A percentile compares a stretch with the other conserved stretches of the same genome.
Conservation (phyloP, 1,140 invertebrate genomes). For the Linepithema humile region DNA sequence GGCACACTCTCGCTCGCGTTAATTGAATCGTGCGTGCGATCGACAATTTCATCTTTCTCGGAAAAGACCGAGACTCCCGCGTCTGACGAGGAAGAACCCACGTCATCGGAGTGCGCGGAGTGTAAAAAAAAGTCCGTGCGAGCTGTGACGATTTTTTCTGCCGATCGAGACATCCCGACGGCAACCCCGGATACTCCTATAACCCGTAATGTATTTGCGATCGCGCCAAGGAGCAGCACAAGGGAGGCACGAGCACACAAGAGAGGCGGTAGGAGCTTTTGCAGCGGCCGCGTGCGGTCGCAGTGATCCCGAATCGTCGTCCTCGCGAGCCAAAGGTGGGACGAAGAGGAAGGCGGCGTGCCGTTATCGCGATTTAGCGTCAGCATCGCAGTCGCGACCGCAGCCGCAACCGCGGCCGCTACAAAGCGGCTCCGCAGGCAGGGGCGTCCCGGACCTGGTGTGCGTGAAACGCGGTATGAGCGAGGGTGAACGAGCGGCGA, state of each 20-base stretch:
- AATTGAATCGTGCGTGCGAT: background rate
- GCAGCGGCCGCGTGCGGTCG: constrained; percentile 43
- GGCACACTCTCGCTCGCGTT: background rate
- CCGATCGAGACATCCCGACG: constrained; percentile 73
- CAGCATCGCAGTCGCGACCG: constrained; percentile 22
- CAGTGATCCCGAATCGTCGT: constrained; percentile 32
- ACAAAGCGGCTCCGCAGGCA: constrained; percentile 9
- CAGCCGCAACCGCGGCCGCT: constrained; percentile 37
- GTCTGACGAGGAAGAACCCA: background rate
- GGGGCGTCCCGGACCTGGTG: constrained; percentile 31
- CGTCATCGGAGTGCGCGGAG: background rate
- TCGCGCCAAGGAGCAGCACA: constrained; percentile 72
- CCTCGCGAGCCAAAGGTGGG: constrained; percentile 43
- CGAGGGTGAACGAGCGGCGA: constrained; percentile 77
- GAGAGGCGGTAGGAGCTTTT: constrained; percentile 54
- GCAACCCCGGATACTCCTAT: constrained; percentile 71
- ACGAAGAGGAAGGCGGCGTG: constrained; percentile 26
- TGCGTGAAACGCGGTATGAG: constrained; percentile 79
- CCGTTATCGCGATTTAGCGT: constrained; percentile 26
- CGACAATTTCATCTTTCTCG: background rate
- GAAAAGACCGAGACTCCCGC: background rate
- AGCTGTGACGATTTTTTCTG: constrained; percentile 37
- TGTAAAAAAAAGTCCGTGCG: background rate
- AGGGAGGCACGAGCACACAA: constrained; percentile 79
- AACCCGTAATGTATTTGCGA: constrained; percentile 84